phyloP scores from a whole-genome alignment of 1,140 invertebrate genomes.

The Phymastichus coffea region DNA sequence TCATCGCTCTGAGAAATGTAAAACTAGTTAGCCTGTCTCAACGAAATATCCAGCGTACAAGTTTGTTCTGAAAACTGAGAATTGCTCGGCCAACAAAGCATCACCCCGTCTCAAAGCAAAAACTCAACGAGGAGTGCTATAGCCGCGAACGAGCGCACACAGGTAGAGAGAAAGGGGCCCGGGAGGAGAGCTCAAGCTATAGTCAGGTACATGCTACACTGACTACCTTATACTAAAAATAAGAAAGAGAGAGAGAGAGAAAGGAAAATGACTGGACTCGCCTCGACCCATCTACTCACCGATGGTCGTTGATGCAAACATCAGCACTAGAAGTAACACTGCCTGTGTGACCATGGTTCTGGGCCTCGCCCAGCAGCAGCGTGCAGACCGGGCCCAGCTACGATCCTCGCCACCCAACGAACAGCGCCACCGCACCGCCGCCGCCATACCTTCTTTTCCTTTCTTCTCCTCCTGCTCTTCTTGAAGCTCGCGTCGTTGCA shows the following conservation, averaged over 20 bases:
- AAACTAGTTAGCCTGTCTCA: too few relatives aligned
- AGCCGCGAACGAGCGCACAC: too few relatives aligned
- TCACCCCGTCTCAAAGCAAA: too few relatives aligned
- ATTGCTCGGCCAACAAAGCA: too few relatives aligned
- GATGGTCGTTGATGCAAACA: conserved; percentile 20
- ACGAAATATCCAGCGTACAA: too few relatives aligned
- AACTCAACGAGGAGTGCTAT: too few relatives aligned
- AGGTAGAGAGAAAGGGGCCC: background rate
- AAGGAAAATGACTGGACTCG: conserved; percentile 33
- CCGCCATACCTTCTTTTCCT: conserved; percentile 1
- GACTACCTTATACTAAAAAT: too few relatives aligned
- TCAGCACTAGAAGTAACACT: too few relatives aligned
- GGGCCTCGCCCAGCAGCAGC: conserved; percentile 10
- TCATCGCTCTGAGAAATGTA: too few relatives aligned
- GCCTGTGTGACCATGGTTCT: conserved; percentile 2
- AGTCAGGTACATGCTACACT: background rate
- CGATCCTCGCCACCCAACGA: too few relatives aligned
- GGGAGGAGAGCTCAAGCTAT: background rate
- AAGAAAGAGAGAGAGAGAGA: background rate
- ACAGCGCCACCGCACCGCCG: conserved; percentile 2
- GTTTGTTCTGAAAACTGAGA: too few relatives aligned
- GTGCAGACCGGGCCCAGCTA: background rate
- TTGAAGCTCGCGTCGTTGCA: background rate
- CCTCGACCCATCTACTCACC: conserved; percentile 39
- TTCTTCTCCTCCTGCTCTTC: background rate